A percentile compares a stretch with the other conserved stretches of the same genome.
These are phyloP conservation scores for Apamea crenata DNA, from an alignment of 2,888 invertebrate genomes.

Conservation along the genomic window DNA sequence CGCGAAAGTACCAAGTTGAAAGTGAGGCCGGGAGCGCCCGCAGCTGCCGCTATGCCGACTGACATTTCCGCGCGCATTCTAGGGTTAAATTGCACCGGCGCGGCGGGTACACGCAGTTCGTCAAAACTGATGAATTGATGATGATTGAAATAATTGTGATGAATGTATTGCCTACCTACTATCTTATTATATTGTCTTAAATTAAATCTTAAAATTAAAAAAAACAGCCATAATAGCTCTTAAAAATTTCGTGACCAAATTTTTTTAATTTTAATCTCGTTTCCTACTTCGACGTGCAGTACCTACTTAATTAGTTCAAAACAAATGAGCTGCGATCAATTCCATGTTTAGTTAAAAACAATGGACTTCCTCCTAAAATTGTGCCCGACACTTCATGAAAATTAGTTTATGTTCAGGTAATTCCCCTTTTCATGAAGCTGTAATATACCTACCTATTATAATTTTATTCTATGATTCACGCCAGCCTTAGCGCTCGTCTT, in stretches of 20 bases:
- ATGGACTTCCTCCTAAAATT: conserved; percentile 30
- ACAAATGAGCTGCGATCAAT: not conserved
- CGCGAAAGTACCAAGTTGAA: conserved; percentile 68
- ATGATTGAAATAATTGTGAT: conserved; percentile 58
- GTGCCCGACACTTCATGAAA: not conserved
- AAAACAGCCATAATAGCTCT: not conserved
- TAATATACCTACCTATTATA: not conserved
- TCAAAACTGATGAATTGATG: conserved; percentile 63
- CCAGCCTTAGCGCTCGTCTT: conserved; percentile 14
- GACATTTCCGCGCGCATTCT: conserved; percentile 81
- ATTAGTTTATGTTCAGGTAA: conserved; percentile 26
- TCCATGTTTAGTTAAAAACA: conserved; percentile 20
- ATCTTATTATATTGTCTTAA: conserved; percentile 16
- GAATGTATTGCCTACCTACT: not conserved
- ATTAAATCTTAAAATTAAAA: not conserved
- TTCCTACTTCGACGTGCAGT: not conserved
- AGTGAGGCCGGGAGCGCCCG: conserved; percentile 72
- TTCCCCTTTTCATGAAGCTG: conserved; percentile 30
- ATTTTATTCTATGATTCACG: conserved; percentile 26
- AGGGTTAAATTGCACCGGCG: conserved; percentile 73
- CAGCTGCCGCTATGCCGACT: conserved; percentile 78
- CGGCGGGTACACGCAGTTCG: conserved; percentile 40
- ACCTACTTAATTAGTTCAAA: not conserved
- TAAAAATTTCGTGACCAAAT: not conserved
- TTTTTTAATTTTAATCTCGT: not conserved